Evolutionary conservation across 1,140 invertebrate species (phyloP).

Genomic region (Metaphire vulgaris): DNA sequence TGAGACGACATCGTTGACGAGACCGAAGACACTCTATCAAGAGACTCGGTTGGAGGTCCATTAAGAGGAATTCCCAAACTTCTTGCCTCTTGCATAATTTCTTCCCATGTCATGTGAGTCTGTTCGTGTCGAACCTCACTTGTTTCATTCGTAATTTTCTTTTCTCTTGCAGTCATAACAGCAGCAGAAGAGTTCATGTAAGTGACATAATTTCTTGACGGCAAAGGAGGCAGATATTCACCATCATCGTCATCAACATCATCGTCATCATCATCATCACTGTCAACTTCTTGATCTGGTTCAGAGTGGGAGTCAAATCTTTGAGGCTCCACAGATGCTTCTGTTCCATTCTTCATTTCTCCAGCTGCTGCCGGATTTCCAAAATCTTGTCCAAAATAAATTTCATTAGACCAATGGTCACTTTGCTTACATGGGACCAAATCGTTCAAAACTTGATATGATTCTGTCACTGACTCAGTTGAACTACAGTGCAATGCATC

Average conservation of each 20-base stretch:
- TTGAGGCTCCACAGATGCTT: too few species aligned
- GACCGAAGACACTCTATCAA: background rate
- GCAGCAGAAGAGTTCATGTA: background rate
- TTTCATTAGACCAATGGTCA: too few species aligned
- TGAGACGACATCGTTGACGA: background rate
- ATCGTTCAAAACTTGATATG: too few species aligned
- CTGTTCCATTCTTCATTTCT: too few species aligned
- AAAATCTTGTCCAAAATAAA: too few species aligned
- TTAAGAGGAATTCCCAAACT: constrained; percentile 25
- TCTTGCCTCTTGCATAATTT: constrained; percentile 27
- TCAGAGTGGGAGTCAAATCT: too few species aligned
- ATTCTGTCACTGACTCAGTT: too few species aligned
- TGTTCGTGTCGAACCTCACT: background rate
- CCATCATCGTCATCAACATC: background rate
- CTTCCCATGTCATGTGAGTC: constrained; percentile 29
- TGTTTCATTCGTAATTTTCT: background rate
- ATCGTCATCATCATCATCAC: background rate
- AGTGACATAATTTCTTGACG: background rate
- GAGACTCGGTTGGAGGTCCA: background rate
- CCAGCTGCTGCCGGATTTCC: too few species aligned
- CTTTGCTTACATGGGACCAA: too few species aligned
- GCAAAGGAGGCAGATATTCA: background rate
- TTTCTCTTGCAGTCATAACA: background rate
- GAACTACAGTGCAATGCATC: too few species aligned
- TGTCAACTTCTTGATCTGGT: too few species aligned